Conservation (phyloP, 2,113 vertebrate genomes). For the Bufo bufo region DNA sequence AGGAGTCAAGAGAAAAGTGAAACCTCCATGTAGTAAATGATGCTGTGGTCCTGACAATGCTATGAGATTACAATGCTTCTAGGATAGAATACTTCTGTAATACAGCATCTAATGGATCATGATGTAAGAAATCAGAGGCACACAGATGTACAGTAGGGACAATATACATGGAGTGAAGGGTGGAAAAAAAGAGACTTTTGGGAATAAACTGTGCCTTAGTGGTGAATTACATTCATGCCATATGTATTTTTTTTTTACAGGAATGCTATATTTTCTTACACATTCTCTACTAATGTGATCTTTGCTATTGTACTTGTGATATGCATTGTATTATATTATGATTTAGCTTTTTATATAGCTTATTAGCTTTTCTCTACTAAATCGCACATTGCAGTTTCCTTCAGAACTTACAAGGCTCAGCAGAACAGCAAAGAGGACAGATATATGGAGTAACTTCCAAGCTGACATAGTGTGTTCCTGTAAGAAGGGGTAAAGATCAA, state of each 20-base stretch:
- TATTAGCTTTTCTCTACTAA: background rate
- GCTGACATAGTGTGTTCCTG: background rate
- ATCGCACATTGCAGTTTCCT: background rate
- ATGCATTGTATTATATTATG: background rate
- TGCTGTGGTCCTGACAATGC: too few relatives aligned
- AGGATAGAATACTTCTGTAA: too few relatives aligned
- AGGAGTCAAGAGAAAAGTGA: too few relatives aligned
- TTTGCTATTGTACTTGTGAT: background rate
- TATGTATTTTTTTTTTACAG: background rate
- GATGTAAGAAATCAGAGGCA: background rate
- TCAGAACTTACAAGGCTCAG: background rate
- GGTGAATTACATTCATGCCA: background rate
- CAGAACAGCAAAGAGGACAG: background rate
- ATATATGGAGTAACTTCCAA: background rate
- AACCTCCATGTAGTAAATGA: too few relatives aligned
- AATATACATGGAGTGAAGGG: background rate
- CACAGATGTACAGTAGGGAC: background rate
- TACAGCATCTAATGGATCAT: too few relatives aligned
- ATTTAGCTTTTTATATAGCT: background rate
- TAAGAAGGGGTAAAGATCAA: slow-evolving; percentile 22
- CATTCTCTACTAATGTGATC: background rate
- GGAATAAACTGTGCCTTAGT: background rate
- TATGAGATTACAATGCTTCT: too few relatives aligned
- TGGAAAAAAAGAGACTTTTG: background rate
- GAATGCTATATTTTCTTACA: background rate